Conservation (phyloP, 2,113 vertebrate genomes). For the Anthoscopus minutus region DNA sequence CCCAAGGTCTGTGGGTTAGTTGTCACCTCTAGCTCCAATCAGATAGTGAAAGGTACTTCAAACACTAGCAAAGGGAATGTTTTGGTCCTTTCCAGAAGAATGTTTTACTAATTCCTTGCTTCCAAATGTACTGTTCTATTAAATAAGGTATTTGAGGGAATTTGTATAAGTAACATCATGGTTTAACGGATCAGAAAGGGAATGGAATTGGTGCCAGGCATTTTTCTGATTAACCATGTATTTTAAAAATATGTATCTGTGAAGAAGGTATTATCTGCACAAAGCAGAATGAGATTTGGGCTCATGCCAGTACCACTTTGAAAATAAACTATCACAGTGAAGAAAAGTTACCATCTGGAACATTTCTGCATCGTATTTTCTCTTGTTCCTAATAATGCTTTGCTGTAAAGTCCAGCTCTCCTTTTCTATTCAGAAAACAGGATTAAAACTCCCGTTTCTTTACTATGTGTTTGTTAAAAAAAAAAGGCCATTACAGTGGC, state of each 20-base stretch:
- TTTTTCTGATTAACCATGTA: neutral
- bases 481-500: neutral
- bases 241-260: neutral
- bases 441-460: neutral
- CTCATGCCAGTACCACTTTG: conserved; percentile 65
- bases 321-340: conserved; percentile 73
- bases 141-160: conserved; percentile 3
- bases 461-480: neutral
- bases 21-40: neutral
- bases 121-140: neutral
- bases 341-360: conserved; percentile 73
- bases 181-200: neutral
- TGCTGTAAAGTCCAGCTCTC: conserved; percentile 72
- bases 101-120: neutral
- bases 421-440: conserved; percentile 70
- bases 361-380: conserved; percentile 69
- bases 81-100: neutral
- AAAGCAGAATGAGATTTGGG: conserved; percentile 72
- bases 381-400: conserved; percentile 75
- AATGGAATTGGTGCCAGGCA: neutral
- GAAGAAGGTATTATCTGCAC: neutral
- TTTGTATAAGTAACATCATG: neutral
- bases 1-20: conserved; percentile 15
- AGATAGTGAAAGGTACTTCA: neutral
- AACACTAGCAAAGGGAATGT: neutral